Percentiles rank a stretch among this genome's conserved stretches.
Evolutionary conservation across 2,797 vertebrate species (phyloP).

Genomic region (Falco naumanni): DNA sequence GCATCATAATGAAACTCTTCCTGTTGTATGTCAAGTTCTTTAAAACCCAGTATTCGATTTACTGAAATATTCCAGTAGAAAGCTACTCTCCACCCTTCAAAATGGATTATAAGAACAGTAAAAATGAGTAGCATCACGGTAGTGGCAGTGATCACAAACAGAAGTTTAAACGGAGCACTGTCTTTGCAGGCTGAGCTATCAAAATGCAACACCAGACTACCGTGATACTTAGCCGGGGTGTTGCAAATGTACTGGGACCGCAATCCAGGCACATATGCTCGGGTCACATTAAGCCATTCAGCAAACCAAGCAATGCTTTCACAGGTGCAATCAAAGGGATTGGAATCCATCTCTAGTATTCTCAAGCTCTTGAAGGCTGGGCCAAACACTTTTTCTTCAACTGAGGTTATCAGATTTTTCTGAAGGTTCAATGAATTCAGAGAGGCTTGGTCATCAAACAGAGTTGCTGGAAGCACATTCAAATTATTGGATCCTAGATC

Average conservation of each 20-base stretch:
- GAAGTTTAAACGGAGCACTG: constrained; percentile 84
- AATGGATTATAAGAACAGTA: constrained; percentile 80
- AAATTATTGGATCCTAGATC: constrained; percentile 87
- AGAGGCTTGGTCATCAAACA: constrained; percentile 85
- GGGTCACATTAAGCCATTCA: constrained; percentile 88
- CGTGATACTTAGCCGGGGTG: constrained; percentile 88
- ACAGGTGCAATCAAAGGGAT: constrained; percentile 97
- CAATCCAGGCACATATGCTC: constrained; percentile 74
- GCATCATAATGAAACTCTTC: constrained; percentile 85
- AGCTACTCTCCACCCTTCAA: constrained; percentile 92
- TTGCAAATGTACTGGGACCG: constrained; percentile 87
- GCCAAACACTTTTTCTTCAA: constrained; percentile 84
- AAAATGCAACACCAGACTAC: constrained; percentile 81
- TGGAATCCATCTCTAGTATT: constrained; percentile 84
- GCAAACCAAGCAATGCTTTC: constrained; percentile 95
- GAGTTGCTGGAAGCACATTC: constrained; percentile 78
- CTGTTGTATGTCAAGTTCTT: constrained; percentile 78
- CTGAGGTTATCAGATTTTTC: constrained; percentile 91
- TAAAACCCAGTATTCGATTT: constrained; percentile 87
- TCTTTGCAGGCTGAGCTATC: constrained; percentile 90
- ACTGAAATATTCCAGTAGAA: constrained; percentile 91
- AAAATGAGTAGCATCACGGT: constrained; percentile 73
- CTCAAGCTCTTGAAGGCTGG: constrained; percentile 81
- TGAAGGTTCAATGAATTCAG: constrained; percentile 82
- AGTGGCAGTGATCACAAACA: constrained; percentile 82